Percentiles rank a stretch among this genome's conserved stretches.
These are phyloP conservation scores for Pyrochroa serraticornis DNA, from an alignment of 2,888 invertebrate genomes.

Conservation along the genomic window DNA sequence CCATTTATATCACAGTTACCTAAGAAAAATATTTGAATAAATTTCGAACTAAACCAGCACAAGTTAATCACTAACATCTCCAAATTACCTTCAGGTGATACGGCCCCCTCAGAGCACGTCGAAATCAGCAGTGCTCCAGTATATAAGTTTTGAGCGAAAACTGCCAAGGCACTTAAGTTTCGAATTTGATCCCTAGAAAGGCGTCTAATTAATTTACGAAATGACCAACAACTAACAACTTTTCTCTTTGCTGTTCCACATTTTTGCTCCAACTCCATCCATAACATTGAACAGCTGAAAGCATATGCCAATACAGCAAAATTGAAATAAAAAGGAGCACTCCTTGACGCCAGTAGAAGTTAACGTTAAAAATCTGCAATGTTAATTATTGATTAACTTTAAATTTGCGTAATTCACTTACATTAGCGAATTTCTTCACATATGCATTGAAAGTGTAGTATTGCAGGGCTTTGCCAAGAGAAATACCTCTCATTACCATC, in stretches of 20 bases:
- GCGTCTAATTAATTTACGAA: no score
- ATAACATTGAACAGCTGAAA: constrained; percentile 9
- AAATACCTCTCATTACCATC: constrained; percentile 20
- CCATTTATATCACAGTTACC: constrained; percentile 6
- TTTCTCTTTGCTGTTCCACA: not conserved
- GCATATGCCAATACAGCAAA: constrained; percentile 43
- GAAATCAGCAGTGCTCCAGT: constrained; percentile 15
- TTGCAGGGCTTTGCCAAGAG: constrained; percentile 19
- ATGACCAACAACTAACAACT: not conserved
- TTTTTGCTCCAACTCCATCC: not conserved
- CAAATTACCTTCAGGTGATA: constrained; percentile 11
- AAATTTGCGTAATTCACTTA: no score
- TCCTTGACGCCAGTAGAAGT: constrained; percentile 43
- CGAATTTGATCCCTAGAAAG: no score
- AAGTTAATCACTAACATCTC: constrained; percentile 13
- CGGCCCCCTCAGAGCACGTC: constrained; percentile 14
- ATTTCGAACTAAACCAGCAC: constrained; percentile 14
- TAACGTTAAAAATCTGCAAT: constrained; percentile 39
- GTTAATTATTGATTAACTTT: not conserved
- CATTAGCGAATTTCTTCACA: constrained; percentile 26
- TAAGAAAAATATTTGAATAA: constrained; percentile 20
- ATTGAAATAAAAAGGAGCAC: constrained; percentile 39
- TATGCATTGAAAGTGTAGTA: constrained; percentile 28
- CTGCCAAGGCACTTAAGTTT: constrained; percentile 8
- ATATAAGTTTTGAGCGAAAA: constrained; percentile 9